Percentiles rank a stretch among this genome's conserved stretches.
Conservation (phyloP, 2,888 invertebrate species). For the Megastigmus dorsalis region DNA sequence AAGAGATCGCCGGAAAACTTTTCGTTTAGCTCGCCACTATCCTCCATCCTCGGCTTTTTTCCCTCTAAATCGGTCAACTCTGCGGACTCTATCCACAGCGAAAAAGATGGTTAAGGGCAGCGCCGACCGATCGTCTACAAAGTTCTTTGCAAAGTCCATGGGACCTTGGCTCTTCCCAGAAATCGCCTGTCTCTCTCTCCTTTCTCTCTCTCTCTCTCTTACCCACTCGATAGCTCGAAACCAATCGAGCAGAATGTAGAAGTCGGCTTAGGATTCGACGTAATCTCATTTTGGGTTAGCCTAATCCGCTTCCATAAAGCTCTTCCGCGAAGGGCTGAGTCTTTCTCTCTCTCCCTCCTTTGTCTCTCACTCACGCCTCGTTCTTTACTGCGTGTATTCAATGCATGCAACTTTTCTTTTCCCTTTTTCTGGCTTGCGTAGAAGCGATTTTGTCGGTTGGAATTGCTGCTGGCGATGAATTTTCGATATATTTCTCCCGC, state of each 20-base stretch:
- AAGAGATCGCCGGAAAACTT: constrained; percentile 39
- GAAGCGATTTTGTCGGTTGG: neutral
- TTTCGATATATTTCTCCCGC: constrained; percentile 20
- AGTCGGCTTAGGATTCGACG: constrained; percentile 66
- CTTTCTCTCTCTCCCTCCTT: constrained; percentile 14
- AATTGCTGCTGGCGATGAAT: constrained; percentile 42
- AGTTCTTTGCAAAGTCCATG: constrained; percentile 47
- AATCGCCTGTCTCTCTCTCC: constrained; percentile 41
- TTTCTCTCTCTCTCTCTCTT: constrained; percentile 11
- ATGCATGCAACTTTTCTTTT: neutral
- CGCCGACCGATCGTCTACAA: constrained; percentile 31
- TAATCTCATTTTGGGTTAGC: constrained; percentile 68
- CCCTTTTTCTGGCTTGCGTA: neutral
- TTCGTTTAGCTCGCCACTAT: constrained; percentile 7
- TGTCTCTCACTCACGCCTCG: constrained; percentile 23
- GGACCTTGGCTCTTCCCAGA: no score
- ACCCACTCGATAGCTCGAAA: constrained; percentile 57
- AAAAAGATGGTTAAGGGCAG: neutral
- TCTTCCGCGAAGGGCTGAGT: constrained; percentile 36
- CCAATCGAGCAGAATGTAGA: constrained; percentile 65
- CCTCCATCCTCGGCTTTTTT: neutral
- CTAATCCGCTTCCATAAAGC: constrained; percentile 65
- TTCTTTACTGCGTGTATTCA: no score
- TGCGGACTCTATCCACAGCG: neutral
- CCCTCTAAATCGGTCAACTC: constrained; percentile 1